Conservation (phyloP, 1,140 invertebrate species). For the Belonocnema kinseyi region DNA sequence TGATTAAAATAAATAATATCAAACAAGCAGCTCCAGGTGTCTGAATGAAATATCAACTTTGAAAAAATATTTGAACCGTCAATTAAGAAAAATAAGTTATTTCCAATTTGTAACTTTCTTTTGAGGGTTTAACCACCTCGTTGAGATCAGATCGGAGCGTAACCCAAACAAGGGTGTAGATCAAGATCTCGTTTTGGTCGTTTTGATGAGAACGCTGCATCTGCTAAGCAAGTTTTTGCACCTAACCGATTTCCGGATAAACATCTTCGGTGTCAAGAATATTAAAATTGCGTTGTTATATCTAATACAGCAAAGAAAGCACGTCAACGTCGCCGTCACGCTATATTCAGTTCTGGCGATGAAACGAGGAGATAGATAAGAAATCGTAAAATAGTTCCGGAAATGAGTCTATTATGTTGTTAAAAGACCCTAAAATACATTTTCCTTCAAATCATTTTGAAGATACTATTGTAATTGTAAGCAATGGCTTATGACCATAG, state of each 20-base stretch:
- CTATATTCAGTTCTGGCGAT: slow-evolving; percentile 37
- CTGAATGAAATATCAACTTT: background rate
- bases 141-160: slow-evolving; percentile 33
- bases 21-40: background rate
- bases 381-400: slow-evolving; percentile 3
- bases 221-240: slow-evolving; percentile 55
- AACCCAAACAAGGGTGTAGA: slow-evolving; percentile 44
- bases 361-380: slow-evolving; percentile 4
- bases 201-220: slow-evolving; percentile 64
- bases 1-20: no score
- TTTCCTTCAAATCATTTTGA: background rate
- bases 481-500: no score
- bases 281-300: slow-evolving; percentile 62
- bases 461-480: background rate
- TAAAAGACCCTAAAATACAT: background rate
- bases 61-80: slow-evolving; percentile 29
- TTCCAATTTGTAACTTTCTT: slow-evolving; percentile 1
- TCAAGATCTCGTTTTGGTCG: slow-evolving; percentile 59
- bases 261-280: slow-evolving; percentile 53
- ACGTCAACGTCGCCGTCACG: slow-evolving; percentile 39
- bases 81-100: slow-evolving; percentile 35
- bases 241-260: slow-evolving; percentile 58
- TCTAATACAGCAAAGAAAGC: slow-evolving; percentile 45
- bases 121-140: background rate
- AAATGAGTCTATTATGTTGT: background rate